Evolutionary conservation across 2,888 invertebrate genomes (phyloP), one percentile per base, ranked within the genome.

Genomic region (Stratiomys singularior): DNA sequence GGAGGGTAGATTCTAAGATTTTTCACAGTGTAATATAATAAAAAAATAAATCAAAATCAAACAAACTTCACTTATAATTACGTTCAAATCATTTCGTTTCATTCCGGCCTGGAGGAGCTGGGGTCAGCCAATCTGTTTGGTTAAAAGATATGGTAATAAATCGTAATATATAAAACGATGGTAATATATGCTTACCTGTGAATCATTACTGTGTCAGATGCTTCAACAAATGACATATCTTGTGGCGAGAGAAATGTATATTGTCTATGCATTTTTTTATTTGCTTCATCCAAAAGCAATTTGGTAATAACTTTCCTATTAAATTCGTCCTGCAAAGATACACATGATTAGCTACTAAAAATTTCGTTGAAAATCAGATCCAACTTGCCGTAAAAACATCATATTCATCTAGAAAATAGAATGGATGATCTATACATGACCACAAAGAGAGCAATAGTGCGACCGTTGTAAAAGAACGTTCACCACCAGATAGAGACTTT

Each of bases 381-480:
- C 4, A 7, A 37, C 30, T 86, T 84, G 95, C 97, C 94, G 98
- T 97, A 85, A 96, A 98, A 0, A 98, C 97, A 84, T 98, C 98
- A 85, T 97, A 98, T 89, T 99, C 98, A 86, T 98, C 98, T 82
- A 98, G 89, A 86, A 97, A 93, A 89, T 94, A 94, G 88, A 99
- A 98, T 0, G 99, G 98, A 83, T 96, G 91, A 83, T 94, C 93
- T 83, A 96, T 94, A 81, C 94, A 93, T 79, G 95, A 93, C 99
- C 99, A 99, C 44, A 99, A 89, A 37, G 98, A 92, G 87, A 98
- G 91, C 81, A 99, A 91, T 86, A 98, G 95, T 46, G 96, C 95
- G 11, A 98, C 94, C 0, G 98, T 98, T n/a, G 96, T 93, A 88
- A 94, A 99, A 1, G 97, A 97, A 77, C 97, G 91, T 88, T 99